Conservation (phyloP, 2,797 vertebrate genomes). For the Lagocephalus sceleratus region DNA sequence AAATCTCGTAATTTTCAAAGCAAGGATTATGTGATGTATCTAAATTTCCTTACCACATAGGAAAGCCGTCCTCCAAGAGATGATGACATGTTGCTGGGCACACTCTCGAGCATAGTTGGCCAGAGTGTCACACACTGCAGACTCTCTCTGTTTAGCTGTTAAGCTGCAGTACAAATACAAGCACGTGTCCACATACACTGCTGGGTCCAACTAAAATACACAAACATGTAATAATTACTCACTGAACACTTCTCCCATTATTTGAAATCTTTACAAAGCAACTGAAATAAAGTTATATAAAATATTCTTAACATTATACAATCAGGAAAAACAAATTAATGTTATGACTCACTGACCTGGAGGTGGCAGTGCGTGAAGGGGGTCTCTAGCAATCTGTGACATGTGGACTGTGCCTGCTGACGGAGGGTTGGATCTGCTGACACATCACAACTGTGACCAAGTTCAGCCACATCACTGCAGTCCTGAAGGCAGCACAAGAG, state of each 20-base stretch:
- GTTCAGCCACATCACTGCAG: constrained; percentile 81
- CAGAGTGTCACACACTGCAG: constrained; percentile 80
- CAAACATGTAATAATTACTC: not conserved
- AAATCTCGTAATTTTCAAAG: no score
- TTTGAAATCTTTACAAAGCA: not conserved
- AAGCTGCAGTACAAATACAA: constrained; percentile 78
- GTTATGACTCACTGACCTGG: constrained; percentile 68
- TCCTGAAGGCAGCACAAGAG: constrained; percentile 32
- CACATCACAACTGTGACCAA: constrained; percentile 69
- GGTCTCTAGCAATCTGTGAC: constrained; percentile 71
- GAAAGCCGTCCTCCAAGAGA: constrained; percentile 77
- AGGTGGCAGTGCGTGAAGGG: constrained; percentile 83
- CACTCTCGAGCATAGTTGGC: constrained; percentile 84
- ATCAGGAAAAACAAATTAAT: no score
- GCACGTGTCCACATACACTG: constrained; percentile 80
- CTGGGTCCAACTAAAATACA: constrained; percentile 77
- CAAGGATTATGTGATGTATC: not conserved
- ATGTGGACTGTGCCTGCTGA: constrained; percentile 69
- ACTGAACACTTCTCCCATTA: no score
- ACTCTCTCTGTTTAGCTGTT: constrained; percentile 14
- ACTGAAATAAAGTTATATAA: no score
- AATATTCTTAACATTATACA: no score
- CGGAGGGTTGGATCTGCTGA: constrained; percentile 29
- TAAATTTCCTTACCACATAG: constrained; percentile 78
- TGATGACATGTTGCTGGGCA: constrained; percentile 67